Evolutionary conservation across 1,140 invertebrate species (phyloP).

Genomic region (Drosophila orosa): DNA sequence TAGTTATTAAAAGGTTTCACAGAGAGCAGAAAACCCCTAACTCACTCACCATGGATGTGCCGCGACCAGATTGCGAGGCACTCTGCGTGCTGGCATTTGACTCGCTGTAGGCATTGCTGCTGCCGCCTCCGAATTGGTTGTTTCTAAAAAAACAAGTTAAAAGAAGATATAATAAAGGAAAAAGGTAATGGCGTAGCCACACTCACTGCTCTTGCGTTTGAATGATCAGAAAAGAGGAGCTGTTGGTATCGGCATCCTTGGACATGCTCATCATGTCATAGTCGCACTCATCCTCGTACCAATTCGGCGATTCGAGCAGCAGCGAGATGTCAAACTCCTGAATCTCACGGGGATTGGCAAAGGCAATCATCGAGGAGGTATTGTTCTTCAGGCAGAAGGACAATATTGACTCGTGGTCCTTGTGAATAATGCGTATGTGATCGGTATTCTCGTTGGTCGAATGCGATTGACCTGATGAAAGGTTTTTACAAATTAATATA

Average conservation of each 20-base stretch:
- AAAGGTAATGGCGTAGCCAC: background rate
- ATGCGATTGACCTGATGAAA: slow-evolving; percentile 72
- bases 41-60: slow-evolving; percentile 95
- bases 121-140: slow-evolving; percentile 52
- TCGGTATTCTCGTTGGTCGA: slow-evolving; percentile 86
- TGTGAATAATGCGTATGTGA: slow-evolving; percentile 98
- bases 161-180: background rate
- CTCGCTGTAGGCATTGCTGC: slow-evolving; percentile 54
- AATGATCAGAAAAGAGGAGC: slow-evolving; percentile 95
- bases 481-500: no score
- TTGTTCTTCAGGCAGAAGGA: slow-evolving; percentile 98
- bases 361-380: slow-evolving; percentile 90
- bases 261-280: slow-evolving; percentile 95
- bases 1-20: slow-evolving; percentile 18
- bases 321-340: slow-evolving; percentile 98
- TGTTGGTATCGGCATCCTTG: slow-evolving; percentile 90
- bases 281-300: slow-evolving; percentile 98
- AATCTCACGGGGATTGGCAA: slow-evolving; percentile 97
- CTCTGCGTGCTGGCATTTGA: slow-evolving; percentile 83
- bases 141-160: slow-evolving; percentile 20
- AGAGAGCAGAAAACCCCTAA: slow-evolving; percentile 10
- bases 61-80: slow-evolving; percentile 93
- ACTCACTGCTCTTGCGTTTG: slow-evolving; percentile 89
- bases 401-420: slow-evolving; percentile 99
- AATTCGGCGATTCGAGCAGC: slow-evolving; percentile 94